Evolutionary conservation across 1,140 invertebrate genomes (phyloP).

Genomic region (Onthophagus taurus): DNA sequence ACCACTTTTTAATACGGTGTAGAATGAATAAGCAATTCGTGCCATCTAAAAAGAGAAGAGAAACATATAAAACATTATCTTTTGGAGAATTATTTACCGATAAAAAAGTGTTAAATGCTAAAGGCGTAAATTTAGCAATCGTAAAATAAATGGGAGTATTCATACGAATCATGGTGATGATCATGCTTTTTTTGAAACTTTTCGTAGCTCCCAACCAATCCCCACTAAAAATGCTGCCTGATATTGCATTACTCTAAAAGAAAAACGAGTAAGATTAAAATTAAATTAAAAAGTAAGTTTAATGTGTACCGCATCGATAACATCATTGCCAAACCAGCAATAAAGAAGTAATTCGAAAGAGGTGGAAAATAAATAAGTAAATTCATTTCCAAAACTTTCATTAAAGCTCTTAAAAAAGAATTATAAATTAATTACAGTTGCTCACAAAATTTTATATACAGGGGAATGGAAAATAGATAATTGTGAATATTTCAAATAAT

Average conservation of each 20-base stretch:
- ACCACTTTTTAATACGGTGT: slow-evolving; percentile 6
- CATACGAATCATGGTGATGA: slow-evolving; percentile 14
- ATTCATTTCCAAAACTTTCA: slow-evolving; percentile 1
- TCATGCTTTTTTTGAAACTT: slow-evolving; percentile 5
- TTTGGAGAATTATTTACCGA: slow-evolving; percentile 10
- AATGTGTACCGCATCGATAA: neutral
- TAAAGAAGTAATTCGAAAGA: neutral
- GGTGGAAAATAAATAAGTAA: neutral
- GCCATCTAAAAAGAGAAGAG: slow-evolving; percentile 8
- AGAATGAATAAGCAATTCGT: slow-evolving; percentile 8
- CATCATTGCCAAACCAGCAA: neutral
- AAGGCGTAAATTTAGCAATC: slow-evolving; percentile 8
- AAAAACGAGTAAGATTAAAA: neutral
- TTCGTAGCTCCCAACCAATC: slow-evolving; percentile 5
- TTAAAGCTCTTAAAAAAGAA: no score
- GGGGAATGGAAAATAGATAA: no score
- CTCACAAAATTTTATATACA: no score
- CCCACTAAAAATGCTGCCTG: neutral
- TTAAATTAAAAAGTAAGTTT: neutral
- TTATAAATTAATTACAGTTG: no score
- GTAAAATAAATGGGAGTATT: slow-evolving; percentile 13
- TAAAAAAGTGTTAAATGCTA: slow-evolving; percentile 11
- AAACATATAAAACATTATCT: slow-evolving; percentile 1
- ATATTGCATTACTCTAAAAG: neutral
- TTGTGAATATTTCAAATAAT: no score